Evolutionary conservation across 2,797 vertebrate species (phyloP).

Genomic region (Gastrophryne carolinensis): DNA sequence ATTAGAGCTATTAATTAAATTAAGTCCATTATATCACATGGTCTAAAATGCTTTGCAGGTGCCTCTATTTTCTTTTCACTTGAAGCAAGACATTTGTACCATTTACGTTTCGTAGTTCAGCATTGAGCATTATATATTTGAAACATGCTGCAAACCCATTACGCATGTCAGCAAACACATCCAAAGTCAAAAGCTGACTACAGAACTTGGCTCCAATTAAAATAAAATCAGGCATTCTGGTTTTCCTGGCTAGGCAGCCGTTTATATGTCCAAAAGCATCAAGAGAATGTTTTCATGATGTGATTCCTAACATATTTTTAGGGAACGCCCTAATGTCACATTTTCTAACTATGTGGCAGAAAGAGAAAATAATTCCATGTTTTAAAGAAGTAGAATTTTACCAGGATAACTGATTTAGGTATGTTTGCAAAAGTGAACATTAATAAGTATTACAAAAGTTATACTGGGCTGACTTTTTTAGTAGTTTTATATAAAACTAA

Average conservation of each 20-base stretch:
- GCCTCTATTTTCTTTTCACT: neutral
- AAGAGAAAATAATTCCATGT: slow-evolving; percentile 16
- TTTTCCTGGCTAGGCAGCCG: slow-evolving; percentile 54
- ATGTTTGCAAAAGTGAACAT: neutral
- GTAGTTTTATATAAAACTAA: too few relatives aligned
- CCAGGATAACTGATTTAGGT: neutral
- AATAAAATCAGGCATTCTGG: slow-evolving; percentile 58
- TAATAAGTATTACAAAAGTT: neutral
- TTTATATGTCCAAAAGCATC: slow-evolving; percentile 49
- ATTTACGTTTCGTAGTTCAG: slow-evolving; percentile 6
- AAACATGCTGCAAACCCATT: slow-evolving; percentile 53
- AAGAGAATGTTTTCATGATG: slow-evolving; percentile 51
- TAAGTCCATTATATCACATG: neutral
- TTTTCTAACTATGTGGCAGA: neutral
- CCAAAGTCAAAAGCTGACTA: slow-evolving; percentile 56
- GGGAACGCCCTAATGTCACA: slow-evolving; percentile 34
- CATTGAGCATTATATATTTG: neutral
- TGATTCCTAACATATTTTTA: slow-evolving; percentile 51
- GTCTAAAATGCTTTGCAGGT: slow-evolving; percentile 5
- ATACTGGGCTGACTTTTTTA: neutral
- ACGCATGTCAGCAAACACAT: slow-evolving; percentile 45
- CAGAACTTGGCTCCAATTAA: slow-evolving; percentile 54
- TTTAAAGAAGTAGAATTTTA: neutral
- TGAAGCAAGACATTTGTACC: neutral
- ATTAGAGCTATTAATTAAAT: neutral